Evolutionary conservation across 2,113 vertebrate genomes (phyloP).

Genomic region (Herpetotheres cachinnans): DNA sequence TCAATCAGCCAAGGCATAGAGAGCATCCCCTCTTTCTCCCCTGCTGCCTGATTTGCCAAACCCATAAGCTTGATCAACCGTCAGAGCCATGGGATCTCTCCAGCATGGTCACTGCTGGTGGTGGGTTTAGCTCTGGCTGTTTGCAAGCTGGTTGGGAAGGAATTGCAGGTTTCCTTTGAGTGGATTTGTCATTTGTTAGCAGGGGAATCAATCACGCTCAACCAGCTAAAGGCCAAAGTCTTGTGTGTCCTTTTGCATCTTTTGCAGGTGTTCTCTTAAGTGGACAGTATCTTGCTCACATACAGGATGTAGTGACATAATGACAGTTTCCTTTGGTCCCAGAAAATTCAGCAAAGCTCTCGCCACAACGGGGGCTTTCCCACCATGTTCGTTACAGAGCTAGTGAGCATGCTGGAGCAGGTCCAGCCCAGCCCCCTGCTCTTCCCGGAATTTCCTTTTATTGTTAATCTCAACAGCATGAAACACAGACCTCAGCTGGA

Average conservation of each 20-base stretch:
- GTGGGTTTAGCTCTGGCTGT: neutral
- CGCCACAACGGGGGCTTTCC: neutral
- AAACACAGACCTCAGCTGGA: neutral
- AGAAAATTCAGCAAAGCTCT: neutral
- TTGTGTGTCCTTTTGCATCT: neutral
- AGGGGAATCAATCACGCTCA: neutral
- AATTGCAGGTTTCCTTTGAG: neutral
- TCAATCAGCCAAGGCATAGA: neutral
- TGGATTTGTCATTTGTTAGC: neutral
- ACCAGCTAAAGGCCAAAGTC: neutral
- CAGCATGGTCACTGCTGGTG: neutral
- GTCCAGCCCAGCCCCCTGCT: conserved; percentile 9
- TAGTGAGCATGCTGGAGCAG: neutral
- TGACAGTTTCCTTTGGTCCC: conserved; percentile 23
- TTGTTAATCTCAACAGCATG: conserved; percentile 23
- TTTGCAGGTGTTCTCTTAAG: conserved; percentile 38
- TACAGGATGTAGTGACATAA: neutral
- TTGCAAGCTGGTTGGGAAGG: neutral
- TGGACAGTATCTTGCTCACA: neutral
- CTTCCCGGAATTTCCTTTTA: conserved; percentile 55
- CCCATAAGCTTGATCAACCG: neutral
- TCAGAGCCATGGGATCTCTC: neutral
- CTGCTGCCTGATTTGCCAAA: neutral
- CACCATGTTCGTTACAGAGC: neutral
- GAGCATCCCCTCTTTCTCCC: neutral